Percentiles rank a stretch among this genome's conserved stretches.
Evolutionary conservation across 2,797 vertebrate genomes (phyloP).

Genomic region (Salarias fasciatus): DNA sequence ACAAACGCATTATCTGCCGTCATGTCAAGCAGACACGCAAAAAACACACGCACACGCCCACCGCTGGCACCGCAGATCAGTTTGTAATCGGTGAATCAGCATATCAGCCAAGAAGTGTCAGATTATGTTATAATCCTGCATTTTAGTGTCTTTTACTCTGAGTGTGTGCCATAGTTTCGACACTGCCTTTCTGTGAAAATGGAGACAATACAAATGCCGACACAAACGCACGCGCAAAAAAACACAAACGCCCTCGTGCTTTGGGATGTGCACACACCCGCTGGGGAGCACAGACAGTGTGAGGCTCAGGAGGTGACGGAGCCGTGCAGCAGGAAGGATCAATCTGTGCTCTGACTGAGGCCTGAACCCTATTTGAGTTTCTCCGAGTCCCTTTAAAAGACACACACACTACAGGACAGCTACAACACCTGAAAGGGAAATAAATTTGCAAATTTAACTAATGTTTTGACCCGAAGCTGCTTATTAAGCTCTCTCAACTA

Average conservation of each 20-base stretch:
- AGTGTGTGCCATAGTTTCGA: slow-evolving; percentile 27
- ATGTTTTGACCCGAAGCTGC: slow-evolving; percentile 47
- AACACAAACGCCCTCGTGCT: neutral
- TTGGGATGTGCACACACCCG: slow-evolving; percentile 1
- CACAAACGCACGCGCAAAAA: slow-evolving; percentile 1
- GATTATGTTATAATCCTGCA: slow-evolving; percentile 64
- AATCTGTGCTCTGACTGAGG: slow-evolving; percentile 48
- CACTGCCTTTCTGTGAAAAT: slow-evolving; percentile 15
- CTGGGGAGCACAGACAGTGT: slow-evolving; percentile 22
- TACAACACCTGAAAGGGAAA: slow-evolving; percentile 40
- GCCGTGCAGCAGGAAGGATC: slow-evolving; percentile 32
- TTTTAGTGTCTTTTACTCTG: slow-evolving; percentile 52
- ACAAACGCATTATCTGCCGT: slow-evolving; percentile 43
- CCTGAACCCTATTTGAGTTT: slow-evolving; percentile 36
- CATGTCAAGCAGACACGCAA: slow-evolving; percentile 22
- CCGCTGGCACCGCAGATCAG: slow-evolving; percentile 52
- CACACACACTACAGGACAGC: neutral
- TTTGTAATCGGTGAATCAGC: slow-evolving; percentile 71
- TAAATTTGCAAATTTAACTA: slow-evolving; percentile 42
- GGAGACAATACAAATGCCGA: slow-evolving; percentile 15
- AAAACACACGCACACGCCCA: slow-evolving; percentile 15
- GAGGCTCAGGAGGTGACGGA: slow-evolving; percentile 38
- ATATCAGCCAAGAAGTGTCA: slow-evolving; percentile 66
- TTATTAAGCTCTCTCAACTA: slow-evolving; percentile 24
- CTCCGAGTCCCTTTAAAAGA: slow-evolving; percentile 4